Base-by-base conservation (phyloP, 2,797 vertebrate species). In the Lacerta bilineata region DNA sequence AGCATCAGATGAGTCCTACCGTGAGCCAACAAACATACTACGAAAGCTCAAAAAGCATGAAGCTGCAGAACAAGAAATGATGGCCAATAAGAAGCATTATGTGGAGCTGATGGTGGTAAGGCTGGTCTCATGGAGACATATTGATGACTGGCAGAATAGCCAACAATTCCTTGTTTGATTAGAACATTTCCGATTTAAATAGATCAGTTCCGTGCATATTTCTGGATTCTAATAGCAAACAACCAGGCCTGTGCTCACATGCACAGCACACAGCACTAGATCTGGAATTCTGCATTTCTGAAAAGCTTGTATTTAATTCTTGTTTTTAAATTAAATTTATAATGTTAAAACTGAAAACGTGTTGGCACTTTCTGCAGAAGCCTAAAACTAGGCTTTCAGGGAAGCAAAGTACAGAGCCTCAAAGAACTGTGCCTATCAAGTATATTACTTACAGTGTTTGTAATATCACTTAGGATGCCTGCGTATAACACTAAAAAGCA, bases 41-140 rank as follows among this genome's bases (percentile, higher is more conserved):
- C 94, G 88, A 23, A 98, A 98, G 92, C 96, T 98, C 74, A 98
- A 97, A 96, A 93, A 94, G 92, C 98, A 98, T 1, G 96, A 98
- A 89, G 97, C 96, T 27, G 97, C 97, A 1, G 97, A 98, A 93
- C 96, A 91, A 15, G 98, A 98, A 95, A 97, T 98, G 97, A 93
- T 96, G 93, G 98, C 98, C 64, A 97, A 98, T 87, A 95, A 95
- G 89, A 95, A 97, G 17, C 96, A 97, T 25, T 90, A 98, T 92
- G 94, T 97, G 89, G 93, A 91, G 15, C 95, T 98, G 83, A 95
- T 97, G 83, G 96, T 97, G 98, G 98, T 98, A 93, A 94, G 88
- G 66, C 36, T 36, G 68, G 4, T 50, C 88, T 81, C 83, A 74
- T 4, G 86, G 9, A 66, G n/a, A 9, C 23, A 68, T n/a, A 36